Evolutionary conservation across 53 echinoderm and acorn worm genomes (phyloP).

Genomic region (Astropecten irregularis): DNA sequence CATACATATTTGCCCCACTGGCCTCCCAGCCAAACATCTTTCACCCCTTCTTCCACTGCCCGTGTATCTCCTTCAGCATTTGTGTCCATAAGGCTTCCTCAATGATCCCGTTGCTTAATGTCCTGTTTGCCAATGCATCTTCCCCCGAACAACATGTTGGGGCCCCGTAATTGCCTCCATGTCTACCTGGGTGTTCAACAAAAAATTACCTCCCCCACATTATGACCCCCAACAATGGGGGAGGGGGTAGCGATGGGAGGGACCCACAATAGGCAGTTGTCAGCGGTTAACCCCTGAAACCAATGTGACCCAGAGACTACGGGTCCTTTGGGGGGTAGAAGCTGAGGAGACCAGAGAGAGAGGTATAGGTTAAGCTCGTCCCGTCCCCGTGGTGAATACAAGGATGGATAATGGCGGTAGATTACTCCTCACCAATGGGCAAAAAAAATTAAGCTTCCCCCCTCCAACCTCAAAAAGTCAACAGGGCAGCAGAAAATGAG

Average conservation of each 20-base stretch:
- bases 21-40: too few species aligned
- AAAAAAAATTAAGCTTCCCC: slow-evolving; percentile 20
- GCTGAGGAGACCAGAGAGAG: background rate
- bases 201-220: background rate
- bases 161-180: too few species aligned
- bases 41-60: too few species aligned
- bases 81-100: too few species aligned
- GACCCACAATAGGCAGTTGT: too few species aligned
- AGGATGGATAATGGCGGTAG: slow-evolving; percentile 8
- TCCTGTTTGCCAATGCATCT: too few species aligned
- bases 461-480: background rate
- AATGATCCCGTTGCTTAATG: too few species aligned
- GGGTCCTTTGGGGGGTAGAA: too few species aligned
- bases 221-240: background rate
- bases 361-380: background rate
- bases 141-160: too few species aligned
- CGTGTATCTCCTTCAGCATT: too few species aligned
- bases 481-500: background rate
- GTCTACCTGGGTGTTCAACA: slow-evolving; percentile 31
- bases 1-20: too few species aligned
- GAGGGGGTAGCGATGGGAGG: background rate
- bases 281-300: background rate
- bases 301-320: background rate
- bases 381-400: slow-evolving; percentile 13
- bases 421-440: background rate